Base-by-base conservation (phyloP, 2,113 vertebrate species). In the Rallus limicola region DNA sequence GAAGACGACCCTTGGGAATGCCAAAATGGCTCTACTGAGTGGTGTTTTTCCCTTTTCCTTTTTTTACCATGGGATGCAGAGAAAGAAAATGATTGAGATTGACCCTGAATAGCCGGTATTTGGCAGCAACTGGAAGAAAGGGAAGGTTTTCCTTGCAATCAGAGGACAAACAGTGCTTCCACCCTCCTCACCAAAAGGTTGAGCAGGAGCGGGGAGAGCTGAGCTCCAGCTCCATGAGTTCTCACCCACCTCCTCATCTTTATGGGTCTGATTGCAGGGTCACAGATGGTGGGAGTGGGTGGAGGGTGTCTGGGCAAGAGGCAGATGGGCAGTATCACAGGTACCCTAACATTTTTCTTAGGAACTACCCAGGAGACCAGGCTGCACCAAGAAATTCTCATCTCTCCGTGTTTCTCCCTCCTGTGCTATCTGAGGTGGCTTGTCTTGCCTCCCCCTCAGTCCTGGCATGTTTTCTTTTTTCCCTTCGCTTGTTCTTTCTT, bases 401-500 rank as follows among this genome's bases (percentile, higher is more conserved):
- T 21, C 21, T 74, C 33, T 40, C 87, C 3, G 3, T 0, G 0
- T 52, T 82, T 78, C 48, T 59, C 44, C 28, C 34, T 76, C 74
- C 62, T 83, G 80, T 1, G 2, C 64, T 86, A 53, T 86, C 88
- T 95, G 3, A 11, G 29, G 50, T 48, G 59, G 48, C 26, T 68
- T 29, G 11, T 58, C 26, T 71, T 77, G 86, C 92, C 65, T 84
- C 38, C 68, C 63, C 75, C 55, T 71, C 50, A 69, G 29, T 34
- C 29, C 50, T 0, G 0, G 59, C 26, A 36, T 76, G 77, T 84
- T 91, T 95, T 72, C 40, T 86, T 67, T 67, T 72, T 58, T 65
- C 59, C 25, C 26, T 69, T 80, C 62, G n/a, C 82, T 85, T 69
- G n/a, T 48, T 82, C 60, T 91, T 84, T 60, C 62, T 65, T 76